Conservation (phyloP, 1,140 invertebrate species). For the Hycleus cichorii region DNA sequence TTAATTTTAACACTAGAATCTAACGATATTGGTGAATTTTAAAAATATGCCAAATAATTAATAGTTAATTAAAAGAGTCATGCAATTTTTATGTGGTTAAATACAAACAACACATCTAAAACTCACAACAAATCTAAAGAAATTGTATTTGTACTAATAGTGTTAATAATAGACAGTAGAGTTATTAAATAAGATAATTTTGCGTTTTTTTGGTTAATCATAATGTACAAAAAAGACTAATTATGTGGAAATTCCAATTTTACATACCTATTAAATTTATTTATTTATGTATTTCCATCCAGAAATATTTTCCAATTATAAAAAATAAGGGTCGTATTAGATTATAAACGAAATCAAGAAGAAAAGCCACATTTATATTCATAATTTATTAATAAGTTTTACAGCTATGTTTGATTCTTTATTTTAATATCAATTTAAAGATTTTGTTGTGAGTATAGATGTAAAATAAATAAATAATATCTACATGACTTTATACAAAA, state of each 20-base stretch:
- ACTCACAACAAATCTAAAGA: conserved; percentile 40
- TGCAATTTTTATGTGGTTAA: conserved; percentile 17
- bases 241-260: conserved; percentile 20
- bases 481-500: conserved; percentile 42
- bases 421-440: conserved; percentile 30
- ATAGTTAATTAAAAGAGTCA: conserved; percentile 10
- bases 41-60: background rate
- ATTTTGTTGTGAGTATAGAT: conserved; percentile 43
- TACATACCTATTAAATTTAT: conserved; percentile 29
- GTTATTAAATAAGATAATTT: conserved; percentile 12
- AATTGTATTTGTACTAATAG: conserved; percentile 7
- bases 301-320: background rate
- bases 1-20: too few relatives aligned
- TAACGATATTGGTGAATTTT: background rate
- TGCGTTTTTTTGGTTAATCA: conserved; percentile 3
- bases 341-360: too few relatives aligned
- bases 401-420: conserved; percentile 26
- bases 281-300: too few relatives aligned
- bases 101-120: conserved; percentile 27
- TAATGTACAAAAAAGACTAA: conserved; percentile 17
- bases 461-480: conserved; percentile 41
- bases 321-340: background rate
- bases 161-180: conserved; percentile 25
- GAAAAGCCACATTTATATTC: conserved; percentile 17
- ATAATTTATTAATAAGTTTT: conserved; percentile 35